Percentiles rank a stretch among this genome's conserved stretches.
phyloP scores from a whole-genome alignment of 1,140 invertebrate genomes.

The Drosophila ambigua region DNA sequence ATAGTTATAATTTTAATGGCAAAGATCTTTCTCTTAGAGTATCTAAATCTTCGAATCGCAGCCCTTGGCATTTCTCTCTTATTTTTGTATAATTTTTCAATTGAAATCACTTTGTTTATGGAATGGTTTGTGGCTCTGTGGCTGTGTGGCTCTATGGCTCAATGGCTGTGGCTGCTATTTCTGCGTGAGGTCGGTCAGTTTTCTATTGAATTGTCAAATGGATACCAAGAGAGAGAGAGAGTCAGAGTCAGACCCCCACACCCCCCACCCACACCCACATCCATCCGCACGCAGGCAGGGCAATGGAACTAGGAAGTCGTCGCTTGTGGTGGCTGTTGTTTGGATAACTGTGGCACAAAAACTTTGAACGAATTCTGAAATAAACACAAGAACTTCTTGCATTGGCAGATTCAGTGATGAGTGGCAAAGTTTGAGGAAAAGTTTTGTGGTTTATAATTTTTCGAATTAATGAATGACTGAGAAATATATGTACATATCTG shows the following conservation, averaged over 20 bases:
- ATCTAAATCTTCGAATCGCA: no score
- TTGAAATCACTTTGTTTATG: conserved; percentile 64
- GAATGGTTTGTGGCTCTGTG: conserved; percentile 32
- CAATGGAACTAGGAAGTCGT: conserved; percentile 39
- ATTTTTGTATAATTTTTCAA: conserved; percentile 66
- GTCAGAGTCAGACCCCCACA: neutral
- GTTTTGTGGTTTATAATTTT: neutral
- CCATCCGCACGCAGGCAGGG: neutral
- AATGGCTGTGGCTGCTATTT: no score
- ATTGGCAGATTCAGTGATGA: conserved; percentile 4
- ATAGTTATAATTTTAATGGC: neutral
- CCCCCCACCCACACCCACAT: no score
- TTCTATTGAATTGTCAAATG: conserved; percentile 54
- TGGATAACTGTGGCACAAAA: conserved; percentile 22
- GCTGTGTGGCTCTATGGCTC: conserved; percentile 16
- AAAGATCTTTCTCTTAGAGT: neutral
- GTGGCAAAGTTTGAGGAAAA: neutral
- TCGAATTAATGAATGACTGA: no score
- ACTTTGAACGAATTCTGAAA: conserved; percentile 28
- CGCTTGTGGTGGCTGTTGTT: conserved; percentile 11
- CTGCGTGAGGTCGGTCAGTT: conserved; percentile 50
- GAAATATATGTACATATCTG: neutral
- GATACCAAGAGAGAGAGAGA: neutral
- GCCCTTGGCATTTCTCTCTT: conserved; percentile 20
- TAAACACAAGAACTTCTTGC: conserved; percentile 23